Evolutionary conservation across 2,888 invertebrate genomes (phyloP).

Genomic region (Lamellibrachia satsuma): DNA sequence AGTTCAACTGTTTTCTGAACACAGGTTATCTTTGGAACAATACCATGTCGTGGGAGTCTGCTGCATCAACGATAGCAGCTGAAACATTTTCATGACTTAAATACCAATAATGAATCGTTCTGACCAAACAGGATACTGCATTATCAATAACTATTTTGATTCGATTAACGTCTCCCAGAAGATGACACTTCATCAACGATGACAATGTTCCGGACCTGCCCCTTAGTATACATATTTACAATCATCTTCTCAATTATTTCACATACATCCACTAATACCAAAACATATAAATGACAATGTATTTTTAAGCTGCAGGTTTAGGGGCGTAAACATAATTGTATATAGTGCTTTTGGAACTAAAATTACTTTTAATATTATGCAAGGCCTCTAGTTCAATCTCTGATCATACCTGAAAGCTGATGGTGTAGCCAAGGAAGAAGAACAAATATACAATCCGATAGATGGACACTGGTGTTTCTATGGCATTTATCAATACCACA

Average conservation of each 20-base stretch:
- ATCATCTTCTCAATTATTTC: background rate
- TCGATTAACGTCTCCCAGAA: background rate
- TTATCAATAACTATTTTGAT: no score
- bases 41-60: background rate
- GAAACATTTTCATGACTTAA: background rate
- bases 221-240: background rate
- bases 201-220: background rate
- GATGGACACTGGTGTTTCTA: background rate
- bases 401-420: background rate
- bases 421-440: background rate
- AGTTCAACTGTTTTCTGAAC: background rate
- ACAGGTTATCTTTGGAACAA: background rate
- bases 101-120: no score
- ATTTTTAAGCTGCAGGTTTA: background rate
- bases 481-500: background rate
- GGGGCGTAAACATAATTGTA: background rate
- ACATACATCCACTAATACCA: background rate
- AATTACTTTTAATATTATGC: background rate
- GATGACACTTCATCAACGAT: background rate
- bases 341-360: background rate
- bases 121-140: no score
- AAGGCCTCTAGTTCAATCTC: background rate
- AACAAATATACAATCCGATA: background rate
- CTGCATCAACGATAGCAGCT: background rate
- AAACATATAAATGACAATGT: background rate